Percentiles rank a stretch among this genome's conserved stretches.
Evolutionary conservation across 2,888 invertebrate species (phyloP).

Genomic region (Antheraea assamensis): DNA sequence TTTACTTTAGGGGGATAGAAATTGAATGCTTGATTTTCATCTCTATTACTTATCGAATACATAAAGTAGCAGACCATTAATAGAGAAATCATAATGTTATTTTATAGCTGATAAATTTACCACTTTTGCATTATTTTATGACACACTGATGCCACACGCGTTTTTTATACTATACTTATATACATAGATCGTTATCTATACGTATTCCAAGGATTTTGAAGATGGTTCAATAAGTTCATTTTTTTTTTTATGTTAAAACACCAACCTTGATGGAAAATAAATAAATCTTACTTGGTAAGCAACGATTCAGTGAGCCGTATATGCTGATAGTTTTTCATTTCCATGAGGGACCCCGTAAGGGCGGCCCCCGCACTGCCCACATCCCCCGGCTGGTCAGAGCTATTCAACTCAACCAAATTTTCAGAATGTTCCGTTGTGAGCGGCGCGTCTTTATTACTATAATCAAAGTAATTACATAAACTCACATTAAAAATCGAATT

Average conservation of each 20-base stretch:
- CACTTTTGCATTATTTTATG: too few species aligned
- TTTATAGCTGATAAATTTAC: too few species aligned
- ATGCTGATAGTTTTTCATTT: conserved; percentile 31
- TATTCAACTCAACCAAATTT: conserved; percentile 41
- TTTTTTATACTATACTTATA: too few species aligned
- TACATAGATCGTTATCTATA: too few species aligned
- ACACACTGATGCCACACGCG: too few species aligned
- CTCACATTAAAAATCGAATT: too few species aligned
- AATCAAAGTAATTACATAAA: conserved; percentile 29
- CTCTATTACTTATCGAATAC: too few species aligned
- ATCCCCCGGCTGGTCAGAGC: conserved; percentile 37
- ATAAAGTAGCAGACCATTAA: not conserved
- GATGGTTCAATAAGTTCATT: not conserved
- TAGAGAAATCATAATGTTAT: too few species aligned
- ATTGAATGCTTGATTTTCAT: too few species aligned
- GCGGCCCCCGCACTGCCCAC: too few species aligned
- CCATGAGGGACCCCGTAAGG: conserved; percentile 12
- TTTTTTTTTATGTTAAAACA: not conserved
- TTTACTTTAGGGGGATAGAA: too few species aligned
- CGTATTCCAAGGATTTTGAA: too few species aligned
- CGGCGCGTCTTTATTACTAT: conserved; percentile 40
- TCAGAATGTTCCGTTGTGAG: conserved; percentile 41
- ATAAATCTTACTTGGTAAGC: conserved; percentile 50
- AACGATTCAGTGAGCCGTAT: conserved; percentile 54
- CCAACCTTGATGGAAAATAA: not conserved